Percentiles rank a stretch among this genome's conserved stretches.
phyloP scores from a whole-genome alignment of 2,797 vertebrate species.

The Zalophus californianus region DNA sequence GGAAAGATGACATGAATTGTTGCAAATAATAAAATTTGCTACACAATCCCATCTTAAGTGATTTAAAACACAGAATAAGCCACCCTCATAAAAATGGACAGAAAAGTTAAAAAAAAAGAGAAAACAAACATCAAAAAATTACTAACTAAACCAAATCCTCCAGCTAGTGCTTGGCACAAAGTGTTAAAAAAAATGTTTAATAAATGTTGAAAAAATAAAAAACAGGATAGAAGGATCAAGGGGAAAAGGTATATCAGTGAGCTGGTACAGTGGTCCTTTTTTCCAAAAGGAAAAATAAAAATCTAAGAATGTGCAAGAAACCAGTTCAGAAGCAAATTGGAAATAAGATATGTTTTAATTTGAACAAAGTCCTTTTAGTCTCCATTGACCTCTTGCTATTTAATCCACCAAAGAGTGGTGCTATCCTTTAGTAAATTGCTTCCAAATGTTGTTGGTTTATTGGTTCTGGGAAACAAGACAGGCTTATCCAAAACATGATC shows the following conservation, averaged over 20 bases:
- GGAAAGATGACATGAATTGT: neutral
- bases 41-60: neutral
- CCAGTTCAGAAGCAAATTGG: neutral
- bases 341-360: slow-evolving; percentile 37
- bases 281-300: neutral
- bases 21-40: neutral
- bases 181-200: neutral
- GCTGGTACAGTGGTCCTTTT: neutral
- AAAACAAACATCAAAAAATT: neutral
- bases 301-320: slow-evolving; percentile 30
- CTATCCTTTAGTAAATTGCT: slow-evolving; percentile 15
- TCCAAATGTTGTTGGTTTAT: slow-evolving; percentile 14
- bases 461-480: slow-evolving; percentile 36
- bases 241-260: neutral
- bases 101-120: neutral
- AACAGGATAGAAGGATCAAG: neutral
- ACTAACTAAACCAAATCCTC: neutral
- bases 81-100: neutral
- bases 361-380: neutral
- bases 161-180: neutral
- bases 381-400: neutral
- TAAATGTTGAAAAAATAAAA: neutral
- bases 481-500: slow-evolving; percentile 52
- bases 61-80: neutral
- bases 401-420: slow-evolving; percentile 5